Conservation (phyloP, 1,140 invertebrate genomes). For the Brachionus koreanus region DNA sequence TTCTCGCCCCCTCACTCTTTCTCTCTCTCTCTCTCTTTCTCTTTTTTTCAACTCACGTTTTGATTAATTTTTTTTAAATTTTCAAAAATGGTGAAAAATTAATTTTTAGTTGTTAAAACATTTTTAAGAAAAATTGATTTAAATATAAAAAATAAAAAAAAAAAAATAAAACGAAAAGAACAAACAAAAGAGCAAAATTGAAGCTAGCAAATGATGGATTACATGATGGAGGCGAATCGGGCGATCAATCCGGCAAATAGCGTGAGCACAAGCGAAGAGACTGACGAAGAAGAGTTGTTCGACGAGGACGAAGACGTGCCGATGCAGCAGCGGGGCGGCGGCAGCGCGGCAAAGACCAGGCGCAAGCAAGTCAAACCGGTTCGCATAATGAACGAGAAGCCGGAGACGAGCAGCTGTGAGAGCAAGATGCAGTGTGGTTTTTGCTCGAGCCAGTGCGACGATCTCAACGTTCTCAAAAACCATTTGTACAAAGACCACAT, state of each 20-base stretch:
- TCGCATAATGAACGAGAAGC: background rate
- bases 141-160: background rate
- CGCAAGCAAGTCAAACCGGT: background rate
- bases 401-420: no score
- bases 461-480: background rate
- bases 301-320: background rate
- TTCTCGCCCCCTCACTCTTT: background rate
- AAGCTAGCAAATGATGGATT: background rate
- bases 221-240: background rate
- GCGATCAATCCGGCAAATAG: background rate
- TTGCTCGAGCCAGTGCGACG: background rate
- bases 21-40: background rate
- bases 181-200: background rate
- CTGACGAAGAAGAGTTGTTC: background rate
- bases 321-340: background rate
- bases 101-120: background rate
- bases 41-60: background rate
- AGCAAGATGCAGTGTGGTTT: background rate
- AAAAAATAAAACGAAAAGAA: background rate
- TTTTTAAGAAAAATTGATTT: constrained; percentile 6
- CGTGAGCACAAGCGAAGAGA: background rate
- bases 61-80: background rate
- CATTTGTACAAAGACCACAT: constrained; percentile 44
- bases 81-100: constrained; percentile 1
- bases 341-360: background rate